These are phyloP conservation scores for Apocheima hispidaria DNA, from an alignment of 2,888 invertebrate genomes.

Conservation along the genomic window DNA sequence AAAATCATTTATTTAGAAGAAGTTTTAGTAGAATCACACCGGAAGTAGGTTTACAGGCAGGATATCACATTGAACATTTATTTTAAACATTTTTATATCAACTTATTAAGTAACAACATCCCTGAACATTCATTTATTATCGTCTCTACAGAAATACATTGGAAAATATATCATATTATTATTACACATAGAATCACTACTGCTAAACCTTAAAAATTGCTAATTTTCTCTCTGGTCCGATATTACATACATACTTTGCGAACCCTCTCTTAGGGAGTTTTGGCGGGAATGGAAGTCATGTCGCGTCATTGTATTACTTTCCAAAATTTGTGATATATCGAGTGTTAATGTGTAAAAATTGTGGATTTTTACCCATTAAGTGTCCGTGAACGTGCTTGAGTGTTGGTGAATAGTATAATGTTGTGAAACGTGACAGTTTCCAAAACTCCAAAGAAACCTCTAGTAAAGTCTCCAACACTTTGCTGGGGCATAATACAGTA, in stretches of 20 bases:
- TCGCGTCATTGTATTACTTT: too few species aligned
- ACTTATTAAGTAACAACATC: constrained; percentile 55
- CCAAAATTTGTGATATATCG: too few species aligned
- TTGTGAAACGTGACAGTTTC: too few species aligned
- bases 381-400: too few species aligned
- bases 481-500: too few species aligned
- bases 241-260: not conserved
- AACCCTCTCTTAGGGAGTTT: too few species aligned
- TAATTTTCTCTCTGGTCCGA: constrained; percentile 6
- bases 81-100: constrained; percentile 57
- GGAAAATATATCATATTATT: constrained; percentile 28
- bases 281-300: too few species aligned
- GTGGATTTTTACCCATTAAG: too few species aligned
- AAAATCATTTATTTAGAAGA: constrained; percentile 78
- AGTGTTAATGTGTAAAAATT: too few species aligned
- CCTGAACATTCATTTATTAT: constrained; percentile 39
- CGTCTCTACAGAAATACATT: constrained; percentile 27
- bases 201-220: constrained; percentile 2
- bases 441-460: too few species aligned
- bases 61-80: constrained; percentile 85
- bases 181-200: constrained; percentile 24
- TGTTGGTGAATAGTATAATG: too few species aligned
- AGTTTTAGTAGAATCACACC: constrained; percentile 74
- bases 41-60: constrained; percentile 81
- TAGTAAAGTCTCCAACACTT: too few species aligned